Conservation (phyloP, 1,140 invertebrate genomes). For the Bombus waltoni region DNA sequence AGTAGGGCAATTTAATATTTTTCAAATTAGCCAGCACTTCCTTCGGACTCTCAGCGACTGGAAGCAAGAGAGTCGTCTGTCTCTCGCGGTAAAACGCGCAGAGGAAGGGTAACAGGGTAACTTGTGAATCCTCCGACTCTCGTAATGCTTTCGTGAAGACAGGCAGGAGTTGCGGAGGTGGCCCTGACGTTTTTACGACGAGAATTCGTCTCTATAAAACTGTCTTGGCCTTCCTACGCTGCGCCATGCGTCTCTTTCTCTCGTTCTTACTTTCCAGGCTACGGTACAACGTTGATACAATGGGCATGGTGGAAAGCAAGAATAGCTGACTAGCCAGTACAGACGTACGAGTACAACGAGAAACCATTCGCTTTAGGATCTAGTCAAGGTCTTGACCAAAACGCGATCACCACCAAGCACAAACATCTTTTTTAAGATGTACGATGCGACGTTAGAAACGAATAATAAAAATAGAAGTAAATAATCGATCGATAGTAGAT, state of each 20-base stretch:
- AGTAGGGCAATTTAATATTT: neutral
- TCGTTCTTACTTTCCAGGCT: conserved; percentile 40
- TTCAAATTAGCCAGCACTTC: conserved; percentile 59
- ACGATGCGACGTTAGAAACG: too few species aligned
- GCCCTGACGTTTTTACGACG: conserved; percentile 78
- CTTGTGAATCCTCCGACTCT: conserved; percentile 73
- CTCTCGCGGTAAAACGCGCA: conserved; percentile 46
- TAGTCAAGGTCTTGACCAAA: neutral
- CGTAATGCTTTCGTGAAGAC: conserved; percentile 70
- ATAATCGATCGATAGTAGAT: too few species aligned
- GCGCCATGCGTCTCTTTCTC: conserved; percentile 9
- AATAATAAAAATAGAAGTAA: too few species aligned
- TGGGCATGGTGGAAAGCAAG: conserved; percentile 55
- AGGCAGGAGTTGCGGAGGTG: conserved; percentile 69
- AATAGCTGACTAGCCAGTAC: conserved; percentile 52
- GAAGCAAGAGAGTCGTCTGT: conserved; percentile 51
- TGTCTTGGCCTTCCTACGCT: conserved; percentile 71
- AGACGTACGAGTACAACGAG: conserved; percentile 27
- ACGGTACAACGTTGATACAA: conserved; percentile 63
- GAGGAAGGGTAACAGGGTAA: conserved; percentile 67
- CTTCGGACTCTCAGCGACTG: neutral
- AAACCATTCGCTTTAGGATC: conserved; percentile 21
- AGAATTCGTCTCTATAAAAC: conserved; percentile 80
- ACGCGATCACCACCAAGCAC: neutral
- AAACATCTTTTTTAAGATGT: too few species aligned